Conservation (phyloP, 2,797 vertebrate genomes). For the Tragelaphus oryx region DNA sequence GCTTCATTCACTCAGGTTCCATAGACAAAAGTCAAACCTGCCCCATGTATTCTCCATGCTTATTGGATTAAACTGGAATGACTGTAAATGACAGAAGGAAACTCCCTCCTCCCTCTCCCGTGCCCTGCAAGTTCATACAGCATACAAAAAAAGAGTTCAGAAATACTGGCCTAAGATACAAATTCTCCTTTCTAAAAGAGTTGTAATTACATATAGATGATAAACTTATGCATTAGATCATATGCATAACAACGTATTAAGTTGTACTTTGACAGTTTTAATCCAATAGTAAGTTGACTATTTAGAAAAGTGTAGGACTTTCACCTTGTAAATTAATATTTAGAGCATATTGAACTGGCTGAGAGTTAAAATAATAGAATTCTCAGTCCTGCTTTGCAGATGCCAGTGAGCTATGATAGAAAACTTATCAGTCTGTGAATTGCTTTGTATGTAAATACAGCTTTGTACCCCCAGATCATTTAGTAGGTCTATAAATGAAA, state of each 20-base stretch:
- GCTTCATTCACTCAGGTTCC: background rate
- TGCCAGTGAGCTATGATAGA: background rate
- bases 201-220: background rate
- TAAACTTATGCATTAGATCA: background rate
- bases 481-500: background rate
- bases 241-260: background rate
- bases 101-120: background rate
- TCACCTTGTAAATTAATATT: slow-evolving; percentile 9
- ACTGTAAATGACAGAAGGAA: background rate
- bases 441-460: background rate
- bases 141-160: background rate
- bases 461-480: background rate
- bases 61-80: background rate
- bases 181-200: background rate
- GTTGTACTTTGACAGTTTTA: slow-evolving; percentile 30
- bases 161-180: background rate
- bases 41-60: background rate
- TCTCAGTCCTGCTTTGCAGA: background rate
- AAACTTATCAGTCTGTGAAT: background rate
- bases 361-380: background rate
- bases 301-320: background rate
- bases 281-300: background rate
- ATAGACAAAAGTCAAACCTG: background rate
- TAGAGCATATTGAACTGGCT: background rate
- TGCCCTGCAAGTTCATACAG: background rate